Evolutionary conservation across 2,888 invertebrate genomes (phyloP), one percentile per base, ranked within the genome.

Genomic region (Argyresthia goedartella): DNA sequence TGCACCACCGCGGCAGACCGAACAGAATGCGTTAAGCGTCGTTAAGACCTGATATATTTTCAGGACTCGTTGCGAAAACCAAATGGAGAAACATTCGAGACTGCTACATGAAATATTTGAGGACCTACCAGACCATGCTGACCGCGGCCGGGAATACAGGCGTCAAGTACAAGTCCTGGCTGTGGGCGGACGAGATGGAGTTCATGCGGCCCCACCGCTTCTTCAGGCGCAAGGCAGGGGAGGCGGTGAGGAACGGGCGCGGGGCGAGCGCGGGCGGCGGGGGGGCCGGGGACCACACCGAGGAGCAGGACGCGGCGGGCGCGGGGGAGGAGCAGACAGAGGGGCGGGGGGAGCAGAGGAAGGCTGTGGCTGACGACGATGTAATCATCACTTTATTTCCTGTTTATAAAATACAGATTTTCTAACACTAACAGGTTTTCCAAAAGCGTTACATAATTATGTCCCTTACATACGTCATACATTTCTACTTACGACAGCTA

Each of bases 11-110:
- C n/a, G n/a, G n/a, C n/a, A n/a, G n/a, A n/a, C n/a, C n/a, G n/a
- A n/a, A n/a, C n/a, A n/a, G n/a, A n/a, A n/a, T n/a, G n/a, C n/a
- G n/a, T n/a, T n/a, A n/a, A n/a, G n/a, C n/a, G n/a, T n/a, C n/a
- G n/a, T n/a, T n/a, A n/a, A n/a, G n/a, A n/a, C n/a, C n/a, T n/a
- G n/a, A 14, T 8, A 13, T 43, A 25, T 10, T 46, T 46, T 33
- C 46, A 46, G 46, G 8, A 4, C 9, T 9, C 25, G 13, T 33
- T 0, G n/a, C 13, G 1, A 53, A 77, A 55, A 56, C 75, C 57
- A 78, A 76, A 71, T 77, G 78, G 76, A 78, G 78, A 57, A 77
- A 77, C 57, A 57, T 77, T 33, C 71, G 76, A 16, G 76, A 77
- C 65, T 76, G 77, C 53, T 78, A 77, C 51, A 76, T 77, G 15